Conservation (phyloP, 2,888 invertebrate genomes). For the Hydraecia micacea region DNA sequence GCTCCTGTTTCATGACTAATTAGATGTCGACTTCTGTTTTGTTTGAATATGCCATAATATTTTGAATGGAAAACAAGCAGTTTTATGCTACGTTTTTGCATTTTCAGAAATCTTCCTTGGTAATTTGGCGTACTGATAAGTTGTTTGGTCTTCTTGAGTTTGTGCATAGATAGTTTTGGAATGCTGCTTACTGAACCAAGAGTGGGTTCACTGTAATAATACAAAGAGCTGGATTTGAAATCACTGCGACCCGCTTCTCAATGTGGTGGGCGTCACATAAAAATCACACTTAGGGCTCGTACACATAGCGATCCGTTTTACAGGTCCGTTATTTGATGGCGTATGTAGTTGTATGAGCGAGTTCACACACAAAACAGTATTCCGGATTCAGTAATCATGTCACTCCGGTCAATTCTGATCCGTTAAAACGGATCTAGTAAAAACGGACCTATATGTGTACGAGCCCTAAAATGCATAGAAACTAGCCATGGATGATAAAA, state of each 20-base stretch:
- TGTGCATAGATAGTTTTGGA: background rate
- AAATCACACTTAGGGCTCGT: too few species aligned
- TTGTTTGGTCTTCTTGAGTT: too few species aligned
- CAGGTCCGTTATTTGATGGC: too few species aligned
- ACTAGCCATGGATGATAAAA: background rate
- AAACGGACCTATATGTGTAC: too few species aligned
- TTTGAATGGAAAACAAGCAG: background rate
- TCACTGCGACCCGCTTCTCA: too few species aligned
- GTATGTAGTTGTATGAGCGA: too few species aligned
- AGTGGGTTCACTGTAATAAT: background rate
- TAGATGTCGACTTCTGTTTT: background rate
- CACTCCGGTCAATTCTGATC: too few species aligned
- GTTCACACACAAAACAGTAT: too few species aligned
- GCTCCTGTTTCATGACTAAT: conserved; percentile 22
- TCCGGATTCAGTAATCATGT: too few species aligned
- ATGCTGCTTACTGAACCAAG: background rate
- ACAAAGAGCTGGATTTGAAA: too few species aligned
- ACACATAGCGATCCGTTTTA: too few species aligned
- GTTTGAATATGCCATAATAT: background rate
- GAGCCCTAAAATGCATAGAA: background rate
- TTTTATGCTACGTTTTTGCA: background rate
- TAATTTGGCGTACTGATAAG: background rate
- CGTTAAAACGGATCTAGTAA: too few species aligned
- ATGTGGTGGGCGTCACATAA: background rate
- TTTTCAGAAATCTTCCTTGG: background rate